A percentile compares a stretch with the other conserved stretches of the same genome.
Conservation (phyloP, 1,140 invertebrate species). For the Cydia fagiglandana region DNA sequence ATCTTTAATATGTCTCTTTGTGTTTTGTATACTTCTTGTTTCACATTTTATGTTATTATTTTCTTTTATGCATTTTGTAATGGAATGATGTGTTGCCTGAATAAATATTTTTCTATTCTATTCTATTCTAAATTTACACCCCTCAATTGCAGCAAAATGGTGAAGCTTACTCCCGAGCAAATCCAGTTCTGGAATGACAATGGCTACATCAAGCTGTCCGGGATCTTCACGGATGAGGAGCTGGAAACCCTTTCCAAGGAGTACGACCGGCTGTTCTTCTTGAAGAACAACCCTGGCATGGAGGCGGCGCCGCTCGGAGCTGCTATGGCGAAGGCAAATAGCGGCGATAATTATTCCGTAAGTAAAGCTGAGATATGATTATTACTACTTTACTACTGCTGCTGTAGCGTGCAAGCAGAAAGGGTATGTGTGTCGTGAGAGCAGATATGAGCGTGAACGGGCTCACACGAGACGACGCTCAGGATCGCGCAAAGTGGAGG, state of each 20-base stretch:
- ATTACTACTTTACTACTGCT: not conserved
- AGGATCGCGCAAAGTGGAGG: too few relatives aligned
- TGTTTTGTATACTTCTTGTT: too few relatives aligned
- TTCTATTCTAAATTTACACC: not conserved
- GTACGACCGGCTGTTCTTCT: slow-evolving; percentile 59
- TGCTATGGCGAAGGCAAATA: slow-evolving; percentile 54
- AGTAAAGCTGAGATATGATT: slow-evolving; percentile 34
- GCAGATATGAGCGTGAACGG: too few relatives aligned
- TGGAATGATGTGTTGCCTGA: too few relatives aligned
- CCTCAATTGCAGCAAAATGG: slow-evolving; percentile 37
- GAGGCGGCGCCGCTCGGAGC: slow-evolving; percentile 65
- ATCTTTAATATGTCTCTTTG: too few relatives aligned
- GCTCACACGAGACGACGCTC: too few relatives aligned
- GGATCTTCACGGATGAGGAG: slow-evolving; percentile 47
- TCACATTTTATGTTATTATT: too few relatives aligned
- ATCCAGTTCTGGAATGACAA: slow-evolving; percentile 61
- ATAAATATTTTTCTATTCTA: too few relatives aligned
- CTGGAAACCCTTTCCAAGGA: slow-evolving; percentile 49
- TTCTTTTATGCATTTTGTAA: too few relatives aligned
- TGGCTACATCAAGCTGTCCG: slow-evolving; percentile 55
- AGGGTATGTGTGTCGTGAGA: too few relatives aligned
- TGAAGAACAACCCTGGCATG: slow-evolving; percentile 60
- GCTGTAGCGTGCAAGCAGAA: too few relatives aligned
- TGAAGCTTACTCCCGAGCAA: slow-evolving; percentile 49
- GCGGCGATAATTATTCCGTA: slow-evolving; percentile 54